Base-by-base conservation (phyloP, 2,113 vertebrate genomes). In the Dicrurus megarhynchus region DNA sequence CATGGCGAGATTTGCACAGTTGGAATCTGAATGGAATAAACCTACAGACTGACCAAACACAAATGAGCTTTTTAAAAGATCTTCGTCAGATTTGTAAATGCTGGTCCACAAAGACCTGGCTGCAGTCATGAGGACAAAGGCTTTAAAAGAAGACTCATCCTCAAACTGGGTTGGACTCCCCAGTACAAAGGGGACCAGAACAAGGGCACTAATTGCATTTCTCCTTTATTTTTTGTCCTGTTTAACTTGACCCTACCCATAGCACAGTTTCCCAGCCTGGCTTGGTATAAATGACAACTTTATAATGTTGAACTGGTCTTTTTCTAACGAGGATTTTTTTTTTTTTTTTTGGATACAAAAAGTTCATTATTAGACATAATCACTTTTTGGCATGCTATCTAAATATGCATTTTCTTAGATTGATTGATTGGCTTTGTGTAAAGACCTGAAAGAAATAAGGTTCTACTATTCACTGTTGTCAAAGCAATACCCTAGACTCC, bases 401-500 rank as follows among this genome's bases (percentile, higher is more conserved):
- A 95, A 91, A 87, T 74, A 91, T 50, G 15, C 22, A 23, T 90
- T 96, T 91, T 91, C 67, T 94, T 87, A 87, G 67, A 84, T 20
- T 85, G 81, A 93, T 59, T 85, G 5, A 94, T 63, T 85, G 5
- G 32, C 26, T 90, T 50, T 73, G 11, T 33, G 26, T 44, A 91
- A 93, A 82, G 46, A 56, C 65, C 57, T 82, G 69, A 55, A 77
- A 87, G 61, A 77, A 94, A 93, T 76, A 93, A 94, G 50, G 87
- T 87, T 73, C 74, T 56, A 13, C 84, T 82, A 91, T 96, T 96
- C 91, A 93, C 63, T 53, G 47, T 83, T 93, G 74, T 96, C 93
- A 96, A 89, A 93, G 70, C 71, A 95, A 96, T 96, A 85, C 78
- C 87, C 70, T 57, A 90, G 91, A 91, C 50, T 90, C 81, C 77